Conservation (phyloP, 2,888 invertebrate genomes). For the Anticlea derivata region DNA sequence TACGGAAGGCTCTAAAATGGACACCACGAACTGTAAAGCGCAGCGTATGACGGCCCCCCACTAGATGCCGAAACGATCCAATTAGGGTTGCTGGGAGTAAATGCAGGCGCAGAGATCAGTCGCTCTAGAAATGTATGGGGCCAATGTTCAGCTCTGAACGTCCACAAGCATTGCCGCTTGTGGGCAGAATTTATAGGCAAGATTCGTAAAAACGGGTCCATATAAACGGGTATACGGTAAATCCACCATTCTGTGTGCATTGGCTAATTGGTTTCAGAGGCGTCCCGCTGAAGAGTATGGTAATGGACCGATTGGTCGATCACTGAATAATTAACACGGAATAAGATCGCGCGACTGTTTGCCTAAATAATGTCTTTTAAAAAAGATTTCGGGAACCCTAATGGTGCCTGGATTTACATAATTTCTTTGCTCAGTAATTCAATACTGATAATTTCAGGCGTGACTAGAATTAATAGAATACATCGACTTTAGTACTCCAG, state of each 20-base stretch:
- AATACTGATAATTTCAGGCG: slow-evolving; percentile 32
- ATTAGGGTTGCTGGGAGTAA: too few relatives aligned
- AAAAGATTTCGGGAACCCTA: slow-evolving; percentile 48
- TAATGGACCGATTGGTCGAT: slow-evolving; percentile 55
- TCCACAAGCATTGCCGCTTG: too few relatives aligned
- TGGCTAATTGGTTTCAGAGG: slow-evolving; percentile 71
- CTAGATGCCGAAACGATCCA: too few relatives aligned
- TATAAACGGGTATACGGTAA: slow-evolving; percentile 1
- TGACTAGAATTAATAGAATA: too few relatives aligned
- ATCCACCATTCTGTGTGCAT: slow-evolving; percentile 34
- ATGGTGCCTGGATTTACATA: slow-evolving; percentile 53
- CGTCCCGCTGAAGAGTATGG: slow-evolving; percentile 39
- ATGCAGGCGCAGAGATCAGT: too few relatives aligned
- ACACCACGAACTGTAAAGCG: too few relatives aligned
- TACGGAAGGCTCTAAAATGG: too few relatives aligned
- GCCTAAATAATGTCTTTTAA: slow-evolving; percentile 64
- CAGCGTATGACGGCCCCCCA: too few relatives aligned
- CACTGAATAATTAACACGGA: slow-evolving; percentile 71
- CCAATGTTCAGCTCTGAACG: too few relatives aligned
- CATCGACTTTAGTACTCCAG: too few relatives aligned
- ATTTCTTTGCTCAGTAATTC: slow-evolving; percentile 41
- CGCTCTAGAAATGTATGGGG: too few relatives aligned
- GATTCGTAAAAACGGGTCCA: not conserved
- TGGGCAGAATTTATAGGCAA: too few relatives aligned
- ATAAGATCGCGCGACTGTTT: slow-evolving; percentile 58